Evolutionary conservation across 2,113 vertebrate species (phyloP).

Genomic region (Ctenodactylus gundi): DNA sequence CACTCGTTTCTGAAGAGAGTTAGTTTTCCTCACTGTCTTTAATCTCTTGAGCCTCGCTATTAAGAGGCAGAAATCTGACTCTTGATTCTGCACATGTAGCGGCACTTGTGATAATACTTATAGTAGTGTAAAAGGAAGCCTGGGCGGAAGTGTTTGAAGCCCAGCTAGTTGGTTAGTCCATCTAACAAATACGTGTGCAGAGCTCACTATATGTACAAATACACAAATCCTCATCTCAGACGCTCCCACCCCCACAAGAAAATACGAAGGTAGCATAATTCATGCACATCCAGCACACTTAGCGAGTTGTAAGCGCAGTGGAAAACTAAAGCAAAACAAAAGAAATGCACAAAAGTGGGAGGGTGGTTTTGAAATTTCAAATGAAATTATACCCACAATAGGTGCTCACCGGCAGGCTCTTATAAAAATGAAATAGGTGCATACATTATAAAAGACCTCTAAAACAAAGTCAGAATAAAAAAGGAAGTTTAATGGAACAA

Average conservation of each 20-base stretch:
- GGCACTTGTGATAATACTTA: neutral
- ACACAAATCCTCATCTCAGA: neutral
- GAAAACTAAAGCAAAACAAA: neutral
- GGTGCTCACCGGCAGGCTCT: neutral
- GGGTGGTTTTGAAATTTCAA: neutral
- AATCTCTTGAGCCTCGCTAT: neutral
- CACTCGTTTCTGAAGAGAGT: neutral
- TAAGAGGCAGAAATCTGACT: neutral
- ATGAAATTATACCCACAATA: neutral
- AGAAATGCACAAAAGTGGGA: neutral
- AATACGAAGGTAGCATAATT: neutral
- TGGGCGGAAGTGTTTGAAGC: neutral
- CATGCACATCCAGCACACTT: neutral
- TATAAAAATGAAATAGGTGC: neutral
- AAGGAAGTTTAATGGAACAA: neutral
- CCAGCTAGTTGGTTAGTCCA: neutral
- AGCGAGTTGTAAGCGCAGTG: neutral
- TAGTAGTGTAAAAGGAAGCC: neutral
- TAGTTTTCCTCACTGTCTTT: neutral
- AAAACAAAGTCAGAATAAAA: neutral
- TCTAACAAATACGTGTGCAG: neutral
- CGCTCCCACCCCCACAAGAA: fast-evolving
- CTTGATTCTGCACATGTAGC: neutral
- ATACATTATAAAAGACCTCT: neutral
- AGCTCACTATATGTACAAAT: neutral